Percentiles rank a stretch among this genome's conserved stretches.
Conservation (phyloP, 2,113 vertebrate genomes). For the Trachemys scripta region DNA sequence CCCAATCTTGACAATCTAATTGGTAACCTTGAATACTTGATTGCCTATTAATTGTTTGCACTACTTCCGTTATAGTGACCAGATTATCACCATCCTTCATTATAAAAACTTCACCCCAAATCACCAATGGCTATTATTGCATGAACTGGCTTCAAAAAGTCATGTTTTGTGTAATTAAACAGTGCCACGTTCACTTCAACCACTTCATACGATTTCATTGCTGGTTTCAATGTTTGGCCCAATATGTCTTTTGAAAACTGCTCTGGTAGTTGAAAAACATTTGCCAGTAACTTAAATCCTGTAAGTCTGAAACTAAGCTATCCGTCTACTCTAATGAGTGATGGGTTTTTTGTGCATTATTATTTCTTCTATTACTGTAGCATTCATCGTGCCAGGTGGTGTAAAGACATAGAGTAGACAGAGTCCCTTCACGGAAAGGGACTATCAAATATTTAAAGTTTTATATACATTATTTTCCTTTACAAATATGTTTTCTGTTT, state of each 20-base stretch:
- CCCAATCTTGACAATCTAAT: conserved; percentile 20
- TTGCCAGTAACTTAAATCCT: conserved; percentile 7
- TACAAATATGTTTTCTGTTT: background rate
- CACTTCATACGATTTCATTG: background rate
- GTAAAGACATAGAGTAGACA: background rate
- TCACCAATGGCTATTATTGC: conserved; percentile 42
- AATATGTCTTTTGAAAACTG: background rate
- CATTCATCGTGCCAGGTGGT: background rate
- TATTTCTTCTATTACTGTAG: background rate
- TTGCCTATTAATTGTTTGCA: conserved; percentile 65
- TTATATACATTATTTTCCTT: background rate
- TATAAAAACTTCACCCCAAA: conserved; percentile 48
- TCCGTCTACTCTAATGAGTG: background rate
- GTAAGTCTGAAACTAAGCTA: background rate
- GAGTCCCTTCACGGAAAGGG: background rate
- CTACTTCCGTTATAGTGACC: conserved; percentile 40
- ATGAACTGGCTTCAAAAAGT: conserved; percentile 20
- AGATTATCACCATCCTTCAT: conserved; percentile 24
- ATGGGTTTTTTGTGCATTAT: background rate
- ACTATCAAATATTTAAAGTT: background rate
- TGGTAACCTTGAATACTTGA: conserved; percentile 52
- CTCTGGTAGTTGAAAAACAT: conserved; percentile 36
- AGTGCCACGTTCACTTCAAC: conserved; percentile 31
- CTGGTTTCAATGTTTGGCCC: background rate
- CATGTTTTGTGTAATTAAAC: conserved; percentile 38